Conservation (phyloP, 1,140 invertebrate genomes). For the Charaxes varanes region DNA sequence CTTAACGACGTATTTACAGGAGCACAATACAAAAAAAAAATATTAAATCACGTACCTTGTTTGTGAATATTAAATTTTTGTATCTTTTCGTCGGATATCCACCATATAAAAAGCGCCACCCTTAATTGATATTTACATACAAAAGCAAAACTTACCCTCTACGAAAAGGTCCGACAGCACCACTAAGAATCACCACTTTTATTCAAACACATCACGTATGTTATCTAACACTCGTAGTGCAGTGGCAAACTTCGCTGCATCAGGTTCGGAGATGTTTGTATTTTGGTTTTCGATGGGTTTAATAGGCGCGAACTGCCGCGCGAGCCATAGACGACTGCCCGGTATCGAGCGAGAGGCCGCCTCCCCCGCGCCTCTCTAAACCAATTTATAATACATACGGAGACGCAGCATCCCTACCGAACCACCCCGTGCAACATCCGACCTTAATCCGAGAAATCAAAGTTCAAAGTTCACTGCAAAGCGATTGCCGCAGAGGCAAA, state of each 20-base stretch:
- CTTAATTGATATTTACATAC: constrained; percentile 18
- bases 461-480: constrained; percentile 16
- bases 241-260: constrained; percentile 23
- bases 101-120: not conserved
- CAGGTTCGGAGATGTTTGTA: constrained; percentile 24
- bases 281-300: constrained; percentile 27
- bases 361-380: constrained; percentile 67
- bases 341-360: constrained; percentile 60
- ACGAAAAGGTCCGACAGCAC: constrained; percentile 6
- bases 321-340: constrained; percentile 51
- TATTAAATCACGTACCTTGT: no score
- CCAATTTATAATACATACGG: constrained; percentile 74
- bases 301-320: constrained; percentile 28
- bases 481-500: constrained; percentile 64
- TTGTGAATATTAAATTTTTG: no score
- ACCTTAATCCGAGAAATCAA: constrained; percentile 22
- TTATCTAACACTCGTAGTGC: constrained; percentile 19
- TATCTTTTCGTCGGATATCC: not conserved
- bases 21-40: no score
- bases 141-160: constrained; percentile 17
- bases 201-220: constrained; percentile 18
- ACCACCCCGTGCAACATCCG: constrained; percentile 22
- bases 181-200: constrained; percentile 15
- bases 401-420: constrained; percentile 63
- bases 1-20: no score